Evolutionary conservation across 2,888 invertebrate genomes (phyloP).

Genomic region (Trissolcus brochymenae): DNA sequence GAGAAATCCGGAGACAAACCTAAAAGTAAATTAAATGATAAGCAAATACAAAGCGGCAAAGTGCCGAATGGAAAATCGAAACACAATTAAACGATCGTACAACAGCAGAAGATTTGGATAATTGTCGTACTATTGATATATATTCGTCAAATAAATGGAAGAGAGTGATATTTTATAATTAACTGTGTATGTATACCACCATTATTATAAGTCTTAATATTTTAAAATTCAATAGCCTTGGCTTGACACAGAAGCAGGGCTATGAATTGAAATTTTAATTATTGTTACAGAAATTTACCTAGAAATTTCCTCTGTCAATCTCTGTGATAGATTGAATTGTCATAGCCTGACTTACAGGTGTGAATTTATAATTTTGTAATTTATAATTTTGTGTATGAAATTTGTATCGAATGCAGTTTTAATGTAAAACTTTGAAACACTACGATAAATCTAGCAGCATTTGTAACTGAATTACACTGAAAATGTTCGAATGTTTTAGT

Average conservation of each 20-base stretch:
- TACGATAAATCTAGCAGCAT: too few relatives aligned
- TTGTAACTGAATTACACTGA: too few relatives aligned
- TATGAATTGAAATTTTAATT: not conserved
- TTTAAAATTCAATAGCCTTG: too few relatives aligned
- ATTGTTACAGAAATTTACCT: not conserved
- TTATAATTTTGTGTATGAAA: not conserved
- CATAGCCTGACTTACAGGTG: not conserved
- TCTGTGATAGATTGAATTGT: constrained; percentile 1
- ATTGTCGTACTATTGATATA: constrained; percentile 27
- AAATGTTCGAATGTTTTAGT: not conserved
- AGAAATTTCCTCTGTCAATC: constrained; percentile 2
- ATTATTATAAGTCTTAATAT: too few relatives aligned
- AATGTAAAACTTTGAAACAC: too few relatives aligned
- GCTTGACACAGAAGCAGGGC: too few relatives aligned
- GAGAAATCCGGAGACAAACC: constrained; percentile 18
- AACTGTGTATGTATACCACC: too few relatives aligned
- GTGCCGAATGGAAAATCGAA: constrained; percentile 52
- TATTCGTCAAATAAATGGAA: constrained; percentile 41
- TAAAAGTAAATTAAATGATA: not conserved
- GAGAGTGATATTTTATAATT: too few relatives aligned
- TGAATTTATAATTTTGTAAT: not conserved
- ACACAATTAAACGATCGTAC: constrained; percentile 28
- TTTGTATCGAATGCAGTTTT: too few relatives aligned
- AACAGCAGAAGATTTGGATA: constrained; percentile 38
- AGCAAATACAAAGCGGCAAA: constrained; percentile 6